Percentiles rank a stretch among this genome's conserved stretches.
Evolutionary conservation across 2,797 vertebrate genomes (phyloP).

Genomic region (Acrossocheilus fasciatus): DNA sequence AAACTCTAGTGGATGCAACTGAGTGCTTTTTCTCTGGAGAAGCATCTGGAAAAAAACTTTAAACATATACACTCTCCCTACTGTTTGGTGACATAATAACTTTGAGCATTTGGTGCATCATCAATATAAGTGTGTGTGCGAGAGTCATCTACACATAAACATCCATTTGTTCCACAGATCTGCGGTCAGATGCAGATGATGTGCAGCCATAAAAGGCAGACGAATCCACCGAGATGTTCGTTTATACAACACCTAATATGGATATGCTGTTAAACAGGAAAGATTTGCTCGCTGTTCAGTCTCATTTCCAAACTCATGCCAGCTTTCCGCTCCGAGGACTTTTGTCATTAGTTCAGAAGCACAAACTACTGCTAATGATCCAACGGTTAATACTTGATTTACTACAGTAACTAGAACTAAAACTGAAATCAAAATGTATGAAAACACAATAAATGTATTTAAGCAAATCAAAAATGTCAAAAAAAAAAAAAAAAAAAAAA

Average conservation of each 20-base stretch:
- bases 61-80: background rate
- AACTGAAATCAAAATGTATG: background rate
- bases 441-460: background rate
- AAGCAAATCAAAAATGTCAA: background rate
- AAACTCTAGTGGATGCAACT: background rate
- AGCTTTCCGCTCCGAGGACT: background rate
- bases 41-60: background rate
- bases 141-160: constrained; percentile 6
- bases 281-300: constrained; percentile 62
- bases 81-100: background rate
- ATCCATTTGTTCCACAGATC: constrained; percentile 34
- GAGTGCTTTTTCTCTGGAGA: background rate
- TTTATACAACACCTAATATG: constrained; percentile 75
- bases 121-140: background rate
- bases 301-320: background rate
- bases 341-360: background rate
- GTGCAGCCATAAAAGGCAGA: constrained; percentile 76
- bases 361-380: background rate
- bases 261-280: constrained; percentile 58
- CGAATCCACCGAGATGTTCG: constrained; percentile 65
- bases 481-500: background rate
- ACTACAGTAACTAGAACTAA: background rate
- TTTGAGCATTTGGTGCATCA: background rate
- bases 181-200: constrained; percentile 1
- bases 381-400: background rate